Conservation (phyloP, 2,888 invertebrate species). For the Tiphia femorata region DNA sequence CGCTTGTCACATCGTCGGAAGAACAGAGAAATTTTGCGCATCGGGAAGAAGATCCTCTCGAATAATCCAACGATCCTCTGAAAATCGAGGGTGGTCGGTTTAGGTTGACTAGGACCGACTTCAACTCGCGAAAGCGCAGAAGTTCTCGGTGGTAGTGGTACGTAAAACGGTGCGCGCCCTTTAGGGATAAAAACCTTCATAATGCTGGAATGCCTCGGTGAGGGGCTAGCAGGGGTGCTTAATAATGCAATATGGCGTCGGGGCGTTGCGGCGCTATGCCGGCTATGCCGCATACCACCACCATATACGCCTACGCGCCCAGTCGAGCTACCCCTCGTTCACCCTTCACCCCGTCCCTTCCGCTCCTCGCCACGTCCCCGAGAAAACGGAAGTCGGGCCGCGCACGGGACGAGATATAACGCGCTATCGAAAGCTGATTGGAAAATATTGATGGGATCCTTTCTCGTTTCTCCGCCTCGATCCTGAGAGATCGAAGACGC, state of each 20-base stretch:
- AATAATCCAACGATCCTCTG: too few relatives aligned
- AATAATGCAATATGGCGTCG: conserved; percentile 68
- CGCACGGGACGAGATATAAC: conserved; percentile 49
- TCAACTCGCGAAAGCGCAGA: too few relatives aligned
- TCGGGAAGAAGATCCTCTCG: too few relatives aligned
- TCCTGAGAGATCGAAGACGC: too few relatives aligned
- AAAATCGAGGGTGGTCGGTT: too few relatives aligned
- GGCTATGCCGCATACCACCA: conserved; percentile 65
- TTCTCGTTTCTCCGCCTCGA: too few relatives aligned
- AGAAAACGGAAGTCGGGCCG: conserved; percentile 10
- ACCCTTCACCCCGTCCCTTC: conserved; percentile 9
- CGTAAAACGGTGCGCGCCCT: conserved; percentile 30
- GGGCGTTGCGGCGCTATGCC: conserved; percentile 65
- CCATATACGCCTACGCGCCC: conserved; percentile 57
- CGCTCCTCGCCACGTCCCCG: background rate
- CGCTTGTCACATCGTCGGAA: too few relatives aligned
- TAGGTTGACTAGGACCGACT: too few relatives aligned
- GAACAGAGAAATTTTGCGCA: too few relatives aligned
- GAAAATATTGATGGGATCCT: conserved; percentile 63
- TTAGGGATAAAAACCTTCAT: conserved; percentile 64
- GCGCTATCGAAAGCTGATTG: conserved; percentile 64
- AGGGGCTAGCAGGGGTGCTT: conserved; percentile 53
- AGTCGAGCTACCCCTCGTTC: conserved; percentile 17
- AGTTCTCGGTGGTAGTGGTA: too few relatives aligned
- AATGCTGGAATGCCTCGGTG: conserved; percentile 64